Conservation (phyloP, 2,113 vertebrate species). For the Sylvilagus bachmani region DNA sequence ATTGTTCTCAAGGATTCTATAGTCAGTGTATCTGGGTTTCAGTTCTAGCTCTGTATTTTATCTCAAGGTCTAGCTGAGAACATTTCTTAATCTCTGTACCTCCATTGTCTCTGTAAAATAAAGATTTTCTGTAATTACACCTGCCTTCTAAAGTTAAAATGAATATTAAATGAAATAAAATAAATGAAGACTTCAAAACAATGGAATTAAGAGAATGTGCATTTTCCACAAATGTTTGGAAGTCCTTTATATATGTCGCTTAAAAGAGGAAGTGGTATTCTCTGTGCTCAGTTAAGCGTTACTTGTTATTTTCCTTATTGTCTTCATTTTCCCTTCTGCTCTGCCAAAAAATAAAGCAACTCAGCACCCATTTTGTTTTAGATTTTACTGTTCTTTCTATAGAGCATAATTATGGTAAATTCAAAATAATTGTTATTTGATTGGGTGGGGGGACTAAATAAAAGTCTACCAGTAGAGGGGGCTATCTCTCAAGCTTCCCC, state of each 20-base stretch:
- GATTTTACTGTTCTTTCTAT: conserved; percentile 41
- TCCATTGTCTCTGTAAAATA: neutral
- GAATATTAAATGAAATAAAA: conserved; percentile 8
- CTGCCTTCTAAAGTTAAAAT: neutral
- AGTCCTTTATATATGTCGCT: neutral
- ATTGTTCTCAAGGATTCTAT: neutral
- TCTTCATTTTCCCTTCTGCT: neutral
- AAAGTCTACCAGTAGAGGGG: neutral
- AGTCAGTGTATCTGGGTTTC: neutral
- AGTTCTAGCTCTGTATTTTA: neutral
- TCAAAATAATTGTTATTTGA: neutral
- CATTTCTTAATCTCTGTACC: neutral
- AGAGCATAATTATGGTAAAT: neutral
- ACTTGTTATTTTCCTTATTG: neutral
- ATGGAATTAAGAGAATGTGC: too few relatives aligned
- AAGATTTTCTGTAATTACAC: neutral
- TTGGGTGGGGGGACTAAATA: neutral
- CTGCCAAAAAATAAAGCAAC: neutral
- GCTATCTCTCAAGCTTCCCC: neutral
- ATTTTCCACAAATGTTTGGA: too few relatives aligned
- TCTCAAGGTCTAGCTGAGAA: neutral
- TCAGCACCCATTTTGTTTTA: neutral
- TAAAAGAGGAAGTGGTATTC: neutral
- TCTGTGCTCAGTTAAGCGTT: neutral
- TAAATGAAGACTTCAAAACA: neutral